A percentile compares a stretch with the other conserved stretches of the same genome.
Conservation (phyloP, 1,140 invertebrate species). For the Phymorhynchus buccinoides region DNA sequence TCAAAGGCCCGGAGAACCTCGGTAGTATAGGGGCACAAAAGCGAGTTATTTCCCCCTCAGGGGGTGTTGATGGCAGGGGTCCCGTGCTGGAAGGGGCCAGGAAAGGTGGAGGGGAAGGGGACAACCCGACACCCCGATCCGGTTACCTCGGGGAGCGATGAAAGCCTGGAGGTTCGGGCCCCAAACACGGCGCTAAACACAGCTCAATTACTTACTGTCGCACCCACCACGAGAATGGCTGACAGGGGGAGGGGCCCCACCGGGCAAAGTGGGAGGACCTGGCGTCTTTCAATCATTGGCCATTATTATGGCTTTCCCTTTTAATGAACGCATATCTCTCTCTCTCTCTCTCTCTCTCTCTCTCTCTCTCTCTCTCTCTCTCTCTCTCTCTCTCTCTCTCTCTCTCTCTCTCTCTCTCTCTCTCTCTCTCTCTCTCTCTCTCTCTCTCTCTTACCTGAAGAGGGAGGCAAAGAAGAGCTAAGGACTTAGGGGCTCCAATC, state of each 20-base stretch:
- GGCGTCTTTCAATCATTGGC: slow-evolving; percentile 5
- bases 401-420: background rate
- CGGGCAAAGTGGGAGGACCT: background rate
- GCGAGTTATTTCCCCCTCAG: slow-evolving; percentile 41
- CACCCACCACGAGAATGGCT: background rate
- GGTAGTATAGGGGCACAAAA: no score
- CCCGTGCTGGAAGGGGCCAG: background rate
- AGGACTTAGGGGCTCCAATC: background rate
- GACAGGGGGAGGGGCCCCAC: background rate
- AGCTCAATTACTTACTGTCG: slow-evolving; percentile 19
- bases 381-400: slow-evolving; percentile 9
- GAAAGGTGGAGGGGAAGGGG: background rate
- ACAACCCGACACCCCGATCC: slow-evolving; percentile 46
- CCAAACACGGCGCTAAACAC: slow-evolving; percentile 19
- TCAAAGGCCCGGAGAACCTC: background rate
- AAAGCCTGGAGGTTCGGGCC: background rate
- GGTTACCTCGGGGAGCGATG: slow-evolving; percentile 18
- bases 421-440: background rate
- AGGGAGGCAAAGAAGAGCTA: background rate
- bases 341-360: background rate
- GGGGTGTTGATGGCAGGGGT: slow-evolving; percentile 35
- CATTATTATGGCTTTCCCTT: no score
- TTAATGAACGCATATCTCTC: no score
- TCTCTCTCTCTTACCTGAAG: background rate
- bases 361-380: background rate